Conservation (phyloP, 1,140 invertebrate species). For the Pachypeltis micranthus region DNA sequence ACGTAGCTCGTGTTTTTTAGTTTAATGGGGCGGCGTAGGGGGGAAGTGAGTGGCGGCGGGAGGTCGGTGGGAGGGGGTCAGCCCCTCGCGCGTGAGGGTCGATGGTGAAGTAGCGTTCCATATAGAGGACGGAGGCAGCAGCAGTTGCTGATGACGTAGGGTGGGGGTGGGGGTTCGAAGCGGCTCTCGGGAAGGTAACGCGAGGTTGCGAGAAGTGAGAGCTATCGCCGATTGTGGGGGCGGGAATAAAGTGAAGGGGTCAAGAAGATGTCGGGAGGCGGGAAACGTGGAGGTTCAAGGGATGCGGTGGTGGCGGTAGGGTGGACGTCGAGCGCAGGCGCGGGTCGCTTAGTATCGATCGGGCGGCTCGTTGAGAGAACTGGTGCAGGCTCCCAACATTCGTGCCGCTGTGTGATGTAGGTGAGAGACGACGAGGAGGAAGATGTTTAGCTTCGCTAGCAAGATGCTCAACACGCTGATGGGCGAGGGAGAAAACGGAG, state of each 20-base stretch:
- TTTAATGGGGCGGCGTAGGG: too few species aligned
- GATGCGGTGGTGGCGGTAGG: neutral
- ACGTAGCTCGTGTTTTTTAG: too few species aligned
- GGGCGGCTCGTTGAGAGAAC: neutral
- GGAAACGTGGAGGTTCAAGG: neutral
- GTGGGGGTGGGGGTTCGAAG: neutral
- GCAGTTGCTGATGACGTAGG: too few species aligned
- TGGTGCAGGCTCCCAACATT: neutral
- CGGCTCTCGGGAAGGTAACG: neutral
- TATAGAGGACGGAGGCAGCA: neutral
- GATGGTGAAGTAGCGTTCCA: neutral
- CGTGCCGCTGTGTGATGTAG: neutral
- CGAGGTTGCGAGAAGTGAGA: neutral
- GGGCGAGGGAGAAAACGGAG: conserved; percentile 30
- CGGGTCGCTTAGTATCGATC: neutral
- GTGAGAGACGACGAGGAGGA: neutral
- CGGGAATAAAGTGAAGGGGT: too few species aligned
- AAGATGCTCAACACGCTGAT: conserved; percentile 37
- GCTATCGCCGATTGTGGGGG: too few species aligned
- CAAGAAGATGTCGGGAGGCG: too few species aligned
- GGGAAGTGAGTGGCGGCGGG: neutral
- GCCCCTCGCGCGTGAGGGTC: too few species aligned
- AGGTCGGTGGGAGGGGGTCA: too few species aligned
- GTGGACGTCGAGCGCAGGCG: neutral
- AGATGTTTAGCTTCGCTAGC: conserved; percentile 36